Evolutionary conservation across 1,140 invertebrate genomes (phyloP).

Genomic region (Polyergus mexicanus): DNA sequence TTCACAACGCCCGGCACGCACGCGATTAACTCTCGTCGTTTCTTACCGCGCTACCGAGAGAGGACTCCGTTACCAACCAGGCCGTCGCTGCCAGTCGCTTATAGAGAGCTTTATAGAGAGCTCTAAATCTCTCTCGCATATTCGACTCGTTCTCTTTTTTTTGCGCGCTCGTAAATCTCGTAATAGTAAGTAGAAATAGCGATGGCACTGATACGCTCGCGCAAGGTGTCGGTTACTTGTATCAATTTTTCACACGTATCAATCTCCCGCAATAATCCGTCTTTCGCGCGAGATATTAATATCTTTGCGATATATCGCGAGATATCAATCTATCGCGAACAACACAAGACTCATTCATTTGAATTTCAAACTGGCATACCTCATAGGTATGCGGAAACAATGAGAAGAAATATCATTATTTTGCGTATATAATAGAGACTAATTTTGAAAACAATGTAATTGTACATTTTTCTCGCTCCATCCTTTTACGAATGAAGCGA

Average conservation of each 20-base stretch:
- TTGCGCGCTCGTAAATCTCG: conserved; percentile 44
- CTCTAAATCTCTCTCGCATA: not conserved
- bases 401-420: not conserved
- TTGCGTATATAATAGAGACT: not conserved
- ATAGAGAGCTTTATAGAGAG: conserved; percentile 16
- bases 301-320: not conserved
- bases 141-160: conserved; percentile 36
- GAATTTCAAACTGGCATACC: too few relatives aligned
- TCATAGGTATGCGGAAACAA: not conserved
- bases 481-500: not conserved
- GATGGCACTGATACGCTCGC: conserved; percentile 43
- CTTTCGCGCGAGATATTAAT: conserved; percentile 11
- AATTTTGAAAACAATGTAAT: not conserved
- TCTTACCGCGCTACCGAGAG: conserved; percentile 28
- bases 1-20: conserved; percentile 64
- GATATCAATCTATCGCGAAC: conserved; percentile 37
- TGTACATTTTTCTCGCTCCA: not conserved
- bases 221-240: conserved; percentile 45
- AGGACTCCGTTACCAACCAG: conserved; percentile 12
- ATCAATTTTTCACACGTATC: conserved; percentile 60
- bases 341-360: not conserved
- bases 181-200: conserved; percentile 56
- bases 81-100: conserved; percentile 33
- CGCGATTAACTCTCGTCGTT: conserved; percentile 63
- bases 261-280: conserved; percentile 29